Evolutionary conservation across 2,113 vertebrate genomes (phyloP).

Genomic region (Zosterops hypoxanthus): DNA sequence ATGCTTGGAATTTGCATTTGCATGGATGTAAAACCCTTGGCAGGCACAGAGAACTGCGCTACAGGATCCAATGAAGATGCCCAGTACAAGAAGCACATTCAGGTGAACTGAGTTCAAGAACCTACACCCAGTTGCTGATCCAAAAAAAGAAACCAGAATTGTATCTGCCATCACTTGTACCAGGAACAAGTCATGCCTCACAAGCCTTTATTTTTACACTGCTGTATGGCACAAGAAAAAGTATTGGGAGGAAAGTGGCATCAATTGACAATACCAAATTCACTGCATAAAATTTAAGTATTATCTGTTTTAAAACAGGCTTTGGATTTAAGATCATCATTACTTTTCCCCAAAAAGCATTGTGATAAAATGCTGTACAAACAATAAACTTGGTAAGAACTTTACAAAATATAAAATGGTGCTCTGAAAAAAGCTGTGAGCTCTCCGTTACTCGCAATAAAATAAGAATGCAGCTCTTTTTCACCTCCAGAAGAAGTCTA

Average conservation of each 20-base stretch:
- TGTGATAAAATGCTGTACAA: background rate
- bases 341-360: background rate
- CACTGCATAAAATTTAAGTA: background rate
- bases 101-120: background rate
- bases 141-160: background rate
- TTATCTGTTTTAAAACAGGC: background rate
- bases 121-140: rapidly evolving
- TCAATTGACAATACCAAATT: background rate
- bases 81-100: background rate
- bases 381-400: background rate
- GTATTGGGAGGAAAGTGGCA: background rate
- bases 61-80: rapidly evolving
- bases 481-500: background rate
- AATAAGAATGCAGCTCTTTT: background rate
- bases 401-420: background rate
- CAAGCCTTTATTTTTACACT: background rate
- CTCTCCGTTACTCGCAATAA: background rate
- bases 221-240: background rate
- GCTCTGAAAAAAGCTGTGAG: background rate
- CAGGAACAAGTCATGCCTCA: background rate
- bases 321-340: background rate
- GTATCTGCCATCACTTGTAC: background rate
- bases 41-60: background rate
- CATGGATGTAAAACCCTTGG: background rate
- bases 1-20: background rate